Base-by-base conservation (phyloP, 1,140 invertebrate genomes). In the Caerostris darwini region DNA sequence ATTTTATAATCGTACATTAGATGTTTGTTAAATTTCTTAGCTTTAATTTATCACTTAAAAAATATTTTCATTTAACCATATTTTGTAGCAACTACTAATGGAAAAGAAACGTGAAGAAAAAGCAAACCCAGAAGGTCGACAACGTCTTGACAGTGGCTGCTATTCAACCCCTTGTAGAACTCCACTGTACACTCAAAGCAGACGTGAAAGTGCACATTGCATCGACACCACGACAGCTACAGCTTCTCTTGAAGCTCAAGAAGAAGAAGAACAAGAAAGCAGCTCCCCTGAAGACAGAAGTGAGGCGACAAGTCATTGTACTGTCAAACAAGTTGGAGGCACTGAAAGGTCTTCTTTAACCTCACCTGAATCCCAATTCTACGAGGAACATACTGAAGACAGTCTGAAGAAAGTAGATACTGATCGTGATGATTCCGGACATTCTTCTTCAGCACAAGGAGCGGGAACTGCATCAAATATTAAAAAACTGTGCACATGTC, bases 91-190 rank as follows among this genome's bases (percentile, higher is more conserved):
- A 86, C 17, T 94, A 8, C 54, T 94, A 8, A 94, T 83, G 61
- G 93, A 94, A 10, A 87, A 94, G 50, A 90, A 90, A n/a, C 59
- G 69, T 19, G 87, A 86, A 5, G 93, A 94, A 54, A 50, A 54
- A 64, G 10, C 59, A 14, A 50, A 67, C 1, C 19, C 82, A 14
- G 85, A 94, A 10, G 69, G 34, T 82, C 87, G 71, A 0, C 19
- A 90, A 17, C 64, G 94, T 69, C 56, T 90, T 3, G 94, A 95
- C 82, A 95, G 94, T 56, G 94, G 94, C 5, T 95, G 90, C 19
- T 95, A 94, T 19, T 71, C 93, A 12, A 93, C 94, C 53, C 88
- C 92, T 82, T 86, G 82, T 19, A 67, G 89, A 64, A 92, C 94
- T 6, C 85, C 90, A 61, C 34, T 92, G 5, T 57, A 86, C 14